Conservation (phyloP, 1,140 invertebrate genomes). For the Ladona fulva region DNA sequence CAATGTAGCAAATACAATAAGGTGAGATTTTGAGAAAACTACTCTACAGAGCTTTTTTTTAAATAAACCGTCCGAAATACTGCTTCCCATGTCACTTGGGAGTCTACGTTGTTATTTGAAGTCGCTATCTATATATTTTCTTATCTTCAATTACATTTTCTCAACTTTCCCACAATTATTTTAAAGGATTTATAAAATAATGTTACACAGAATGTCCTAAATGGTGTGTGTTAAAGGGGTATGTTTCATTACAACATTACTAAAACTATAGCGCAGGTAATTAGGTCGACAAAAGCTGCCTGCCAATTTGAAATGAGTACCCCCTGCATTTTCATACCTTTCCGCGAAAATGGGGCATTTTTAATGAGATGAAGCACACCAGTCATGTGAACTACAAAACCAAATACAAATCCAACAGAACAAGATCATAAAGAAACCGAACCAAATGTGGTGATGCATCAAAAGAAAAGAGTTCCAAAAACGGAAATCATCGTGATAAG, state of each 20-base stretch:
- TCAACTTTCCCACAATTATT: conserved; percentile 13
- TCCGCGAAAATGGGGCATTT: conserved; percentile 23
- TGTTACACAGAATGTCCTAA: conserved; percentile 7
- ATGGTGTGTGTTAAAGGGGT: conserved; percentile 11
- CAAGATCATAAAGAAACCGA: conserved; percentile 24
- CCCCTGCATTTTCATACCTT: conserved; percentile 22
- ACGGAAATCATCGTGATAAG: conserved; percentile 16
- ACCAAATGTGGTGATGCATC: conserved; percentile 18
- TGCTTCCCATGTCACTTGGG: conserved; percentile 6
- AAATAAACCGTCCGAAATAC: not conserved
- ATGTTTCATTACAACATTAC: conserved; percentile 11
- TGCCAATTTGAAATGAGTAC: not conserved
- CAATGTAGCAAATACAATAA: conserved; percentile 25
- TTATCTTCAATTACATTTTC: conserved; percentile 16
- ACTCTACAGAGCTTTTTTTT: conserved; percentile 10
- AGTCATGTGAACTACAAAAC: conserved; percentile 22
- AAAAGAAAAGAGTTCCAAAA: conserved; percentile 12
- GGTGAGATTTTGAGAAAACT: conserved; percentile 19
- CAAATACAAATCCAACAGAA: conserved; percentile 22
- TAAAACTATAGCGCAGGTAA: conserved; percentile 4
- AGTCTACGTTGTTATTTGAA: conserved; percentile 5
- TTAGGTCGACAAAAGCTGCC: conserved; percentile 3
- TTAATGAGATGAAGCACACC: conserved; percentile 21
- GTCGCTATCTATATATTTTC: not conserved
- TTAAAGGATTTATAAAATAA: not conserved